Percentiles rank a stretch among this genome's conserved stretches.
phyloP scores from a whole-genome alignment of 2,888 invertebrate species.

The Nymphalis c-album region DNA sequence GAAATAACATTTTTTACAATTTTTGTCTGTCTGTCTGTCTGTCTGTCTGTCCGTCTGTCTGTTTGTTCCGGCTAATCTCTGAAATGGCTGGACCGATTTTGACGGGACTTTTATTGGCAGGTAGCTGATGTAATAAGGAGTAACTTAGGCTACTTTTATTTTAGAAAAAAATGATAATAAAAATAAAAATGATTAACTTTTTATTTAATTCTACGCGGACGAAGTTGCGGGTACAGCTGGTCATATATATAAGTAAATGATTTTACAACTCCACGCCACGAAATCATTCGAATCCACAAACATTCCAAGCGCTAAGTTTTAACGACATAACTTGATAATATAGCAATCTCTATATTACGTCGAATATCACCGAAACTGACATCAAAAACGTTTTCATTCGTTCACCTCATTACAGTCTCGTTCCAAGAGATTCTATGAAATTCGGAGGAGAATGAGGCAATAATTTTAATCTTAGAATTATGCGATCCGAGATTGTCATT shows the following conservation, averaged over 20 bases:
- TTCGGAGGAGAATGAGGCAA: constrained; percentile 39
- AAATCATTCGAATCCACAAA: background rate
- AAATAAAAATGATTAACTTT: too few relatives aligned
- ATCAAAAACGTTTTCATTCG: constrained; percentile 30
- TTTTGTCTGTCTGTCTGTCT: too few relatives aligned
- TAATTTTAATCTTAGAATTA: constrained; percentile 44
- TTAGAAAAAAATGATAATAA: too few relatives aligned
- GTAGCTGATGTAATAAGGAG: too few relatives aligned
- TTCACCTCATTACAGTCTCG: constrained; percentile 31
- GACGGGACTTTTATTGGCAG: too few relatives aligned
- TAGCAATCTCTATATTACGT: constrained; percentile 21
- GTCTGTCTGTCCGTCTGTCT: too few relatives aligned
- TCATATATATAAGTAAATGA: background rate
- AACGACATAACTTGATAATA: constrained; percentile 9
- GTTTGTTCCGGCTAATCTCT: too few relatives aligned
- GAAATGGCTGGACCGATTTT: too few relatives aligned
- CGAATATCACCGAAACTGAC: constrained; percentile 18
- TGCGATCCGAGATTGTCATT: constrained; percentile 40
- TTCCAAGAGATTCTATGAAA: constrained; percentile 38
- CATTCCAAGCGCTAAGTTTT: constrained; percentile 1
- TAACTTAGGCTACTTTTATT: too few relatives aligned
- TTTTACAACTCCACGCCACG: background rate
- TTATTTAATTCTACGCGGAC: too few relatives aligned
- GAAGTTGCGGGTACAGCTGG: too few relatives aligned
- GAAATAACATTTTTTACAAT: too few relatives aligned